Conservation (phyloP, 2,888 invertebrate genomes). For the Pteria penguin region DNA sequence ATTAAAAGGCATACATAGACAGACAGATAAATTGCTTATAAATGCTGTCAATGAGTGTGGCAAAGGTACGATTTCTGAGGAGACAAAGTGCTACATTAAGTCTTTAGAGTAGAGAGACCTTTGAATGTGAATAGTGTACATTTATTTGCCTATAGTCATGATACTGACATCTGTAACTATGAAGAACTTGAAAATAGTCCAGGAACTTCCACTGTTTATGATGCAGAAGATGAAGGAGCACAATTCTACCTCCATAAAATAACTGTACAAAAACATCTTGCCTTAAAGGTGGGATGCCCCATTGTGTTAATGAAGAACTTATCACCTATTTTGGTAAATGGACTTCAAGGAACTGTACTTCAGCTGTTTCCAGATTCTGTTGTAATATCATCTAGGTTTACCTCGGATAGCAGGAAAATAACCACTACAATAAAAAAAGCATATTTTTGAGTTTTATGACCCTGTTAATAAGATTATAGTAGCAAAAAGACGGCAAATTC, state of each 20-base stretch:
- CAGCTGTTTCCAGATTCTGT: not conserved
- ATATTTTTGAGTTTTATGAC: not conserved
- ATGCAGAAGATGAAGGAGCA: constrained; percentile 7
- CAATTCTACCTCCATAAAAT: not conserved
- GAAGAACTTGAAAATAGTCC: not conserved
- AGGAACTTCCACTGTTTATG: not conserved
- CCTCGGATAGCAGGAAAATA: not conserved
- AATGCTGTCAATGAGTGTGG: constrained; percentile 16
- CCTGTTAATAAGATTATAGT: not conserved
- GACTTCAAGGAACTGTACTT: not conserved
- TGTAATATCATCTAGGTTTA: too few species aligned
- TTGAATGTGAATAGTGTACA: not conserved
- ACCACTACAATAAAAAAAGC: not conserved
- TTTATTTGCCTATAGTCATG: constrained; percentile 21
- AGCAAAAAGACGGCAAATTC: constrained; percentile 14
- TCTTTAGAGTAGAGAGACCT: constrained; percentile 12
- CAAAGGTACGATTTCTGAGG: constrained; percentile 1
- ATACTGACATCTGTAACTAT: constrained; percentile 11
- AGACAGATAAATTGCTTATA: not conserved
- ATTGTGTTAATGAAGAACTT: constrained; percentile 19
- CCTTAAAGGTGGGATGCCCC: not conserved
- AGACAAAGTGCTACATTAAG: constrained; percentile 10
- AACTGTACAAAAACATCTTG: not conserved
- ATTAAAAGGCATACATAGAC: not conserved
- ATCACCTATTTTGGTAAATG: constrained; percentile 9